phyloP scores from a whole-genome alignment of 2,888 invertebrate species.

The Liopterus haemorrhoidalis region DNA sequence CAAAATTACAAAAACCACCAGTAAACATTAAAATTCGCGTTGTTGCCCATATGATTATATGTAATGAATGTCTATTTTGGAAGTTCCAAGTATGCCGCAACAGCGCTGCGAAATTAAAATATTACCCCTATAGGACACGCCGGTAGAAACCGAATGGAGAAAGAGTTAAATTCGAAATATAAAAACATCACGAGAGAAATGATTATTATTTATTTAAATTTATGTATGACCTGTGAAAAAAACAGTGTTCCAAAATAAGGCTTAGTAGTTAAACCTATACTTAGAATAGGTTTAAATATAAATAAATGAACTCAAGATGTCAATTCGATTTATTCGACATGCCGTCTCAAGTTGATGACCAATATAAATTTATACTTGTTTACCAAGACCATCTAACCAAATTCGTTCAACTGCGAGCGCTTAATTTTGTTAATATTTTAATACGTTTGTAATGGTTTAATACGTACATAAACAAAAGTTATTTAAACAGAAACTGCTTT shows the following conservation, averaged over 20 bases:
- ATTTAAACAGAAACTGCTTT: too few relatives aligned
- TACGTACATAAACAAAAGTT: too few relatives aligned
- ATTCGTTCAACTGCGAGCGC: constrained; percentile 39
- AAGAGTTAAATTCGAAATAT: constrained; percentile 14
- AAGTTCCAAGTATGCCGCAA: too few relatives aligned
- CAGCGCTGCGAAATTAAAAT: too few relatives aligned
- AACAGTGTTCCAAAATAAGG: constrained; percentile 16
- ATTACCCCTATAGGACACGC: constrained; percentile 13
- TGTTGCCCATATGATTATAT: too few relatives aligned
- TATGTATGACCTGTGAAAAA: constrained; percentile 15
- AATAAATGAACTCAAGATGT: constrained; percentile 36
- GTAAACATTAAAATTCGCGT: too few relatives aligned
- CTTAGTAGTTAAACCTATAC: constrained; percentile 26
- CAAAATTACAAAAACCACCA: too few relatives aligned
- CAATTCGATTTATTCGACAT: constrained; percentile 42
- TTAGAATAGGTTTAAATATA: too few relatives aligned
- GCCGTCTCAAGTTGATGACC: constrained; percentile 36
- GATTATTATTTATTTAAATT: constrained; percentile 15
- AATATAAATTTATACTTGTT: constrained; percentile 39
- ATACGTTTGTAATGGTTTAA: too few relatives aligned
- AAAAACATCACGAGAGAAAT: constrained; percentile 18
- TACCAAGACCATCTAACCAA: constrained; percentile 42
- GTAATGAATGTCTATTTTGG: too few relatives aligned
- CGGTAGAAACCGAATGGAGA: constrained; percentile 8
- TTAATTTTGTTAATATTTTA: too few relatives aligned